phyloP scores from a whole-genome alignment of 92 coral and sea anemone genomes.

The Porites divaricata region DNA sequence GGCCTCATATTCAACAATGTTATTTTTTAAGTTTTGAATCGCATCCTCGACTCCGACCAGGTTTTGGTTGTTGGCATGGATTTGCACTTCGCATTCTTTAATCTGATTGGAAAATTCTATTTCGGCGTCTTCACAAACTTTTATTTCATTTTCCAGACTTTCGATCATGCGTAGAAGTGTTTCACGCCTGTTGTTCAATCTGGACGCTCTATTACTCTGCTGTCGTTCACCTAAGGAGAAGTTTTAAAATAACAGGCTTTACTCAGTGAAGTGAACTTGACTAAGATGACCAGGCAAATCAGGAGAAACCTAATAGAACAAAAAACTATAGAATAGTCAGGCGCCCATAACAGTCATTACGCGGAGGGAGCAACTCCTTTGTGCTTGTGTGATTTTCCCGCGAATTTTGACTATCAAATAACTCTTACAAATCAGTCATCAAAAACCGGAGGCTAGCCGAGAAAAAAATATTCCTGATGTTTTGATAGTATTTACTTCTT shows the following conservation, averaged over 20 bases:
- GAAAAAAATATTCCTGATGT: too few species aligned
- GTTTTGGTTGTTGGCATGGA: conserved; percentile 65
- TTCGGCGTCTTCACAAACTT: conserved; percentile 69
- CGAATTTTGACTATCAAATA: too few species aligned
- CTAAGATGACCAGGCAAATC: too few species aligned
- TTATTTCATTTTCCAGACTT: conserved; percentile 80
- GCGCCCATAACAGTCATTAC: too few species aligned
- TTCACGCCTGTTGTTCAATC: conserved; percentile 70
- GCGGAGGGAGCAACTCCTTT: too few species aligned
- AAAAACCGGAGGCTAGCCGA: too few species aligned
- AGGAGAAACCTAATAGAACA: too few species aligned
- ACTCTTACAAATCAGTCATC: too few species aligned
- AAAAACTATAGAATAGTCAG: too few species aligned
- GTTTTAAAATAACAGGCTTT: neutral
- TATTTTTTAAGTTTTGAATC: conserved; percentile 64
- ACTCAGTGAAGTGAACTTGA: too few species aligned
- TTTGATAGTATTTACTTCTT: too few species aligned
- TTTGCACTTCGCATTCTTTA: conserved; percentile 76
- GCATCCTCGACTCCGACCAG: conserved; percentile 71
- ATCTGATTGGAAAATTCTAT: conserved; percentile 65
- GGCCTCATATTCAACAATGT: conserved; percentile 61
- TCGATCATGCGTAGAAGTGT: conserved; percentile 86
- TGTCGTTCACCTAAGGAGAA: conserved; percentile 50
- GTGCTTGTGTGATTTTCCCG: too few species aligned
- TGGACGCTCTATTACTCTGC: conserved; percentile 41